These are phyloP conservation scores for Diabrotica balteata DNA, from an alignment of 2,888 invertebrate species.

Conservation along the genomic window DNA sequence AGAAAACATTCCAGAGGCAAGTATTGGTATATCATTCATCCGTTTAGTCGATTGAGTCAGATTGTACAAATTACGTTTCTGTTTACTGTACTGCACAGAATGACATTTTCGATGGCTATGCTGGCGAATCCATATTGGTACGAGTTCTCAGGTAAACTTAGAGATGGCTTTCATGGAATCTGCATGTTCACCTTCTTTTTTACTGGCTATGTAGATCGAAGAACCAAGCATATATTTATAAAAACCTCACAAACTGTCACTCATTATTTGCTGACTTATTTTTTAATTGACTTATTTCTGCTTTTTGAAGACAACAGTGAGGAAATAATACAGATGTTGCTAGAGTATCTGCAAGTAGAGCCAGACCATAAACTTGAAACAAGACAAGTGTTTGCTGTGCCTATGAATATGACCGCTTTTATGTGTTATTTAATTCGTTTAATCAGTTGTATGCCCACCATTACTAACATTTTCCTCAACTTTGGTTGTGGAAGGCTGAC, in stretches of 20 bases:
- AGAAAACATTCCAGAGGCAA: constrained; percentile 24
- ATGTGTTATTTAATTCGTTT: neutral
- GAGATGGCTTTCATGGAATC: constrained; percentile 5
- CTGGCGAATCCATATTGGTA: neutral
- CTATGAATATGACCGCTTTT: neutral
- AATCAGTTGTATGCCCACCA: neutral
- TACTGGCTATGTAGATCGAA: constrained; percentile 21
- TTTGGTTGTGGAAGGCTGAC: neutral
- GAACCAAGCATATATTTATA: constrained; percentile 18
- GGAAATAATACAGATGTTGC: neutral
- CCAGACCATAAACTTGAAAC: neutral
- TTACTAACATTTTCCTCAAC: neutral
- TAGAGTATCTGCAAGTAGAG: neutral
- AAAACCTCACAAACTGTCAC: constrained; percentile 12
- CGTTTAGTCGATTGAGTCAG: constrained; percentile 26
- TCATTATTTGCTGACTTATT: constrained; percentile 23
- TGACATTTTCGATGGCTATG: neutral
- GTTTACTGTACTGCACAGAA: constrained; percentile 3
- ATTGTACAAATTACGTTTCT: constrained; percentile 18
- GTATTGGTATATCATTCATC: constrained; percentile 32
- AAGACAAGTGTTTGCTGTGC: neutral
- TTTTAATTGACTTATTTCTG: constrained; percentile 23
- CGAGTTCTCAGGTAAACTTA: neutral
- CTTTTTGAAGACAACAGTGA: neutral
- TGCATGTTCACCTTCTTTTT: constrained; percentile 19